Percentiles rank a stretch among this genome's conserved stretches.
phyloP scores from a whole-genome alignment of 2,888 invertebrate genomes.

The Drosophila pseudotalamancana region DNA sequence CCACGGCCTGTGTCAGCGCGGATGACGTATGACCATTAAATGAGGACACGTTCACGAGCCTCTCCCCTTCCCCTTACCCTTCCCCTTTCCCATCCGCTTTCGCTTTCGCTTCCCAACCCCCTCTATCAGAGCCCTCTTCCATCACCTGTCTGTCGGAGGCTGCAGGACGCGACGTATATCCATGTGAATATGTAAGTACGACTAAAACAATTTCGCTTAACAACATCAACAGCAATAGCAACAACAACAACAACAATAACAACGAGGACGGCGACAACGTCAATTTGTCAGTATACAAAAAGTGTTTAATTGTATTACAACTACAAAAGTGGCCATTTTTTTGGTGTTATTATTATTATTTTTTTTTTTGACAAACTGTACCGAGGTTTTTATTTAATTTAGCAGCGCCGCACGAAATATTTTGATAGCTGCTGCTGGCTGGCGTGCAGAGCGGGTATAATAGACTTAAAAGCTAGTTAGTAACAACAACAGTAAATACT shows the following conservation, averaged over 20 bases:
- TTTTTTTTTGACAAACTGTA: slow-evolving; percentile 7
- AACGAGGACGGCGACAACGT: slow-evolving; percentile 10
- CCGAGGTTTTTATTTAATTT: slow-evolving; percentile 52
- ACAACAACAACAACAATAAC: slow-evolving; percentile 9
- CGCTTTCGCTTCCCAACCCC: too few species aligned
- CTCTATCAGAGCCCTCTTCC: too few species aligned
- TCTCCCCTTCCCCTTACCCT: neutral
- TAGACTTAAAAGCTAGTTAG: too few species aligned
- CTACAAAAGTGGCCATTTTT: slow-evolving; percentile 30
- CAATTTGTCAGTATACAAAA: slow-evolving; percentile 60
- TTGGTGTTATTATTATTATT: neutral
- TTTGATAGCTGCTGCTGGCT: slow-evolving; percentile 1
- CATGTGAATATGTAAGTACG: slow-evolving; percentile 16
- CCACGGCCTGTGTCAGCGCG: slow-evolving; percentile 23
- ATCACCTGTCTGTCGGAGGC: slow-evolving; percentile 10
- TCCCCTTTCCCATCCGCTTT: neutral
- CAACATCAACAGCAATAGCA: slow-evolving; percentile 32
- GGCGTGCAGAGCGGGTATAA: too few species aligned
- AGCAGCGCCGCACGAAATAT: slow-evolving; percentile 25
- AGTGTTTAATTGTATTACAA: slow-evolving; percentile 65
- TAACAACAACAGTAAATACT: too few species aligned
- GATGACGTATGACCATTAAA: slow-evolving; percentile 63
- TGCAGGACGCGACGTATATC: slow-evolving; percentile 11
- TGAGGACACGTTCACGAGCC: slow-evolving; percentile 51
- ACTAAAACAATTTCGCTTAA: slow-evolving; percentile 55